phyloP scores from a whole-genome alignment of 2,797 vertebrate genomes.

The Sebastes melanostomus region DNA sequence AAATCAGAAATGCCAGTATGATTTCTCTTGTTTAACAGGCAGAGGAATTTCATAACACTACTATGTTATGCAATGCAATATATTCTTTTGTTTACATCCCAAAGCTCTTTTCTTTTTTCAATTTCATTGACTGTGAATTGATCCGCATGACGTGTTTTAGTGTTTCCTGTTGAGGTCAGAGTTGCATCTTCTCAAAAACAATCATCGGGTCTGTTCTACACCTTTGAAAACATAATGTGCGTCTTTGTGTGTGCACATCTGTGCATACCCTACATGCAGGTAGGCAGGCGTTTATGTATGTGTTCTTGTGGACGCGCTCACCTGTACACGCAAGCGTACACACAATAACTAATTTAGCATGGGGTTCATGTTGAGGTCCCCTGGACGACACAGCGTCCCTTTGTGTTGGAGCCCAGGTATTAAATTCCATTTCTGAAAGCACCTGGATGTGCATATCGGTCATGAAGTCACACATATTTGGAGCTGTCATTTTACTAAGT shows the following conservation, averaged over 20 bases:
- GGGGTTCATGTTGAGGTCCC: slow-evolving; percentile 35
- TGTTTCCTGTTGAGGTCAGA: too few relatives aligned
- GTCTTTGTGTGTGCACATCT: neutral
- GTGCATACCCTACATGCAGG: neutral
- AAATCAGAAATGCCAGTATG: neutral
- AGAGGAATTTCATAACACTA: neutral
- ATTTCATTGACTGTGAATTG: neutral
- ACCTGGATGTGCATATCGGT: neutral
- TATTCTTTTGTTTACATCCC: neutral
- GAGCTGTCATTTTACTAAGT: neutral
- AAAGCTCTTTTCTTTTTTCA: neutral
- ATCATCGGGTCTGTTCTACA: too few relatives aligned
- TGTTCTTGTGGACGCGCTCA: neutral
- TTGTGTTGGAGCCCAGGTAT: slow-evolving; percentile 40
- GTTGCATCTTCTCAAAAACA: too few relatives aligned
- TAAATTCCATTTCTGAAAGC: slow-evolving; percentile 50
- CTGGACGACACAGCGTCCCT: slow-evolving; percentile 18
- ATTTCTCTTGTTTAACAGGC: fast-evolving
- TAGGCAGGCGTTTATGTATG: neutral
- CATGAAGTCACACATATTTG: neutral
- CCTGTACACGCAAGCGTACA: neutral
- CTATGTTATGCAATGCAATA: neutral
- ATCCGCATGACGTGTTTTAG: too few relatives aligned
- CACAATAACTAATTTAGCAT: slow-evolving; percentile 42
- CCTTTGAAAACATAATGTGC: too few relatives aligned